Percentiles rank a stretch among this genome's conserved stretches.
Evolutionary conservation across 1,140 invertebrate species (phyloP).

Genomic region (Acromyrmex echinatior): DNA sequence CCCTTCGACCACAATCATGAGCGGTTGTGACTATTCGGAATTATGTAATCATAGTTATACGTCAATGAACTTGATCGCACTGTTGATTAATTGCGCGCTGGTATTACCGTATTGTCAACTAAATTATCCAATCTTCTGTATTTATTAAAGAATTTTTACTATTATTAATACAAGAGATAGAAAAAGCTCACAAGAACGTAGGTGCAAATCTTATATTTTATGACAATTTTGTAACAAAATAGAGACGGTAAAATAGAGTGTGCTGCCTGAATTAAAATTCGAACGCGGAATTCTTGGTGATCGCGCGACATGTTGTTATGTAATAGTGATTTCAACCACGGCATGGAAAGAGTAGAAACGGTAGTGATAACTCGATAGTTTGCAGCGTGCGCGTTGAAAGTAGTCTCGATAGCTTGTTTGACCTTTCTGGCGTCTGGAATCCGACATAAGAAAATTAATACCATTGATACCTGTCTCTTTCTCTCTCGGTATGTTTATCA

Average conservation of each 20-base stretch:
- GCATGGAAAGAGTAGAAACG: constrained; percentile 11
- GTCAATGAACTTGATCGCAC: constrained; percentile 25
- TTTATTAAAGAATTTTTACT: background rate
- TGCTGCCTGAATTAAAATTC: constrained; percentile 20
- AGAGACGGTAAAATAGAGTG: background rate
- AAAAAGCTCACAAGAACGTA: background rate
- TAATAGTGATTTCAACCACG: constrained; percentile 15
- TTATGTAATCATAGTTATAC: constrained; percentile 21
- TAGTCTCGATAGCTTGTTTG: constrained; percentile 57
- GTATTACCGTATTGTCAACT: background rate
- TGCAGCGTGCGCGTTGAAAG: constrained; percentile 49
- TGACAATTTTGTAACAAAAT: background rate
- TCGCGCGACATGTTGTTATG: constrained; percentile 8
- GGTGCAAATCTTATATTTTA: background rate
- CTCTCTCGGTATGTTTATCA: constrained; percentile 49
- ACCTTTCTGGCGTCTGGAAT: constrained; percentile 60
- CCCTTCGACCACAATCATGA: constrained; percentile 34
- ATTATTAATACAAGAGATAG: background rate
- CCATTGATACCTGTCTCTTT: constrained; percentile 46
- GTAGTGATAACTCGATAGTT: constrained; percentile 53
- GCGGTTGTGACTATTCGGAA: constrained; percentile 13
- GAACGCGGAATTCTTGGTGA: background rate
- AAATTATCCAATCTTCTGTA: background rate
- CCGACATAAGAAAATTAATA: constrained; percentile 50
- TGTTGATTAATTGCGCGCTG: background rate